Evolutionary conservation across 1,140 invertebrate species (phyloP), one percentile per base, ranked within the genome.

Genomic region (Streblospio benedicti): DNA sequence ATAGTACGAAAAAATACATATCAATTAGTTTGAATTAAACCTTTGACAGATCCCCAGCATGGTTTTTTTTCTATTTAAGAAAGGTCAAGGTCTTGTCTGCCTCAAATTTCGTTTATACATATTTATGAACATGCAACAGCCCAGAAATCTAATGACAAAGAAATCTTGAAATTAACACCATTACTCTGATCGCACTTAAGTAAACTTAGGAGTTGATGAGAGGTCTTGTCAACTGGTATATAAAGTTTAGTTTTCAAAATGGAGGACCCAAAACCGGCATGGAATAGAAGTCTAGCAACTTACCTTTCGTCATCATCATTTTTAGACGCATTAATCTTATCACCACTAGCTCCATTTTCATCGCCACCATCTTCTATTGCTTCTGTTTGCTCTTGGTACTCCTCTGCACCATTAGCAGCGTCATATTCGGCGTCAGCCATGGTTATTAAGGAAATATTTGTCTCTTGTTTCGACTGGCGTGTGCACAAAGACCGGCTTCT

Each of bases 281-380:
- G 43, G 16, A 20, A 14, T 16, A 28, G 25, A 18, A 45, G 25
- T 28, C 27, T 14, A 28, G 4, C 35, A 27, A 28, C 57, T 50
- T 27, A 50, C 59, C 59, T 54, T 23, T 54, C 59, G 38, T 60
- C 59, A 30, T 60, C 31, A 43, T 60, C 59, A 41, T 60, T 60
- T 44, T 54, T 60, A 32, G 59, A 60, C 30, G 59, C 59, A 51
- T 60, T 60, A 27, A 60, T 60, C 31, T 60, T 60, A 51, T 49
- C 49, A 30, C 59, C 59, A 18, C 23, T 23, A 18, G 25, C 30
- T 47, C 25, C 25, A 47, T 23, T 23, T 27, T 28, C 45, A 47
- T 47, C 45, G 45, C 45, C 45, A 28, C 45, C 30, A 27, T 28
- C 45, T n/a, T 23, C 45, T 47, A 27, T 28, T n/a, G 30, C n/a